Conservation (phyloP, 2,797 vertebrate genomes). For the Malacoctenus gilli region DNA sequence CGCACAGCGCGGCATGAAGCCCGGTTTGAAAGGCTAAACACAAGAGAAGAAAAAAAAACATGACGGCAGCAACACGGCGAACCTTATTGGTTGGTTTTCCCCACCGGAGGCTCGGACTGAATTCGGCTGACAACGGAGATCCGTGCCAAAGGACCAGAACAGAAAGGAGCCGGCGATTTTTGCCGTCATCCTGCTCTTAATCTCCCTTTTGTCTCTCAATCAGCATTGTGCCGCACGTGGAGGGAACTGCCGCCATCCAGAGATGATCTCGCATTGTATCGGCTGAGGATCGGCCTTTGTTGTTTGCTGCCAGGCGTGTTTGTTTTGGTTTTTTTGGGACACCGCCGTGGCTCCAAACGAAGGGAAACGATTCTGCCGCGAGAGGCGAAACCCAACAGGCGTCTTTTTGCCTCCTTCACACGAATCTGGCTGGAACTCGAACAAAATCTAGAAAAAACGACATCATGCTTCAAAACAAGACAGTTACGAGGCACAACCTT, state of each 20-base stretch:
- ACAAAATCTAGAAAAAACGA: too few species aligned
- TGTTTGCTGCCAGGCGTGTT: too few species aligned
- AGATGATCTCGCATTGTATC: neutral
- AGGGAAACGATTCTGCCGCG: too few species aligned
- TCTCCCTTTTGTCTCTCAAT: neutral
- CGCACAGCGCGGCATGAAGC: constrained; percentile 24
- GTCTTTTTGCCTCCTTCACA: too few species aligned
- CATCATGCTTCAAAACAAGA: too few species aligned
- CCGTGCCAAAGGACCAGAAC: neutral
- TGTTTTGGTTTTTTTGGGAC: too few species aligned
- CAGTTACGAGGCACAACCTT: too few species aligned
- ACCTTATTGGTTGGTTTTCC: constrained; percentile 14
- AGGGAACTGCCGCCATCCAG: neutral
- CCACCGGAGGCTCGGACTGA: constrained; percentile 12
- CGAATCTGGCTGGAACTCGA: too few species aligned
- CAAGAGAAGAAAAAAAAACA: constrained; percentile 15
- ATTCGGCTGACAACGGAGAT: constrained; percentile 4
- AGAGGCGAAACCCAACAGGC: too few species aligned
- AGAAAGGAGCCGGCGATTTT: too few species aligned
- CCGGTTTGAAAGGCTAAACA: constrained; percentile 18
- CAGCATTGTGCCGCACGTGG: neutral
- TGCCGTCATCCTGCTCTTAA: neutral
- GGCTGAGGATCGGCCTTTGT: too few species aligned
- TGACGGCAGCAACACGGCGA: constrained; percentile 9
- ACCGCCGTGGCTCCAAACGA: too few species aligned